Evolutionary conservation across 2,888 invertebrate species (phyloP), one percentile per base, ranked within the genome.

Genomic region (Eretmocerus hayati): DNA sequence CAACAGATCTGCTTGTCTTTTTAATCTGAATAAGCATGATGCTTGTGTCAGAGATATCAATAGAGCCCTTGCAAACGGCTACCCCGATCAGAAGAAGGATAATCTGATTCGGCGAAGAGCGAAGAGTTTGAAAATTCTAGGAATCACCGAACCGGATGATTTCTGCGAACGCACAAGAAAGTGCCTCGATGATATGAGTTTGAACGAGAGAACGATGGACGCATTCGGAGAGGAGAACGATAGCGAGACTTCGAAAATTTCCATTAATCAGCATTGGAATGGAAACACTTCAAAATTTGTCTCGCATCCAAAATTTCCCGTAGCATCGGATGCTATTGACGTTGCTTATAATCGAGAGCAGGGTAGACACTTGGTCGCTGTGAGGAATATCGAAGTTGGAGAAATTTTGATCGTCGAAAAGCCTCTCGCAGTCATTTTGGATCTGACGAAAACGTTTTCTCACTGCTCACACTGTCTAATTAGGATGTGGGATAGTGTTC

Each of bases 391-490:
- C 48, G 66, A 73, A 56, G 80, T 84, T 1, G 89, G 89, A 41
- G 89, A 91, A 65, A 72, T 90, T 5, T 65, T 94, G 30, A 83
- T 81, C 2, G 74, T 84, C 41, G 94, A 94, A 69, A 76, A 83
- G 48, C 86, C 91, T 0, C 91, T 83, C 65, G 75, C 80, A 20
- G 74, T 78, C 2, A 71, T 83, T 2, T 64, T 87, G 19, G 62
- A 79, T 23, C 75, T 77, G 35, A 65, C 75, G 9, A 76, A 77
- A 56, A 69, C 71, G 46, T 66, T 75, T 31, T 78, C 76, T 18
- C 79, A 81, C 63, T 90, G 90, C 62, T 81, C 80, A 58, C 73
- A 82, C 55, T 90, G 90, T 62, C 72, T 85, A 44, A 74, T 76
- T 26, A 71, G 78, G 49, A 74, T 73, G 54, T 72, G 77, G 59